Percentiles rank a stretch among this genome's conserved stretches.
These are phyloP conservation scores for Malacosoma neustria DNA, from an alignment of 2,888 invertebrate genomes.

Conservation along the genomic window DNA sequence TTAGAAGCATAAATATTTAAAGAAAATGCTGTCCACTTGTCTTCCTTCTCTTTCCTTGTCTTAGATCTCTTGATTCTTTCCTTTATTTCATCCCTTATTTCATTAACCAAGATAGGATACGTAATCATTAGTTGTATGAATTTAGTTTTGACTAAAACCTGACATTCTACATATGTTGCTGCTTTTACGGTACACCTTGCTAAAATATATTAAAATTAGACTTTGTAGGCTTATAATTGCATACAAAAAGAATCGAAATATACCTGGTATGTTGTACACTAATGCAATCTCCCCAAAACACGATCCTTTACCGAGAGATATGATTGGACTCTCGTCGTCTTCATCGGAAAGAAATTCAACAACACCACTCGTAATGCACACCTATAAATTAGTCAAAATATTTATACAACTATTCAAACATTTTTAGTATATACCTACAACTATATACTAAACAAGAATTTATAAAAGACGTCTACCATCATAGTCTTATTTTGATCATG, in stretches of 20 bases:
- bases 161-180: conserved; percentile 68
- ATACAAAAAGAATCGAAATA: background rate
- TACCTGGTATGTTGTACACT: conserved; percentile 63
- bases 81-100: conserved; percentile 42
- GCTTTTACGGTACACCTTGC: conserved; percentile 70
- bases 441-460: conserved; percentile 5
- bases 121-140: conserved; percentile 63
- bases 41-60: conserved; percentile 29
- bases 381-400: conserved; percentile 31
- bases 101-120: conserved; percentile 53
- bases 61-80: conserved; percentile 39
- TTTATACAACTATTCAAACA: background rate
- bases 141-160: conserved; percentile 63
- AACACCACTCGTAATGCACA: conserved; percentile 65
- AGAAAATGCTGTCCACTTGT: conserved; percentile 25
- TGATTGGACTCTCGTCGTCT: conserved; percentile 70
- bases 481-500: conserved; percentile 66
- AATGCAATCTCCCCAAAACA: conserved; percentile 71
- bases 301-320: conserved; percentile 65
- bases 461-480: conserved; percentile 57
- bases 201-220: conserved; percentile 19
- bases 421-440: conserved; percentile 1
- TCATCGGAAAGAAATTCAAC: conserved; percentile 67
- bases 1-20: conserved; percentile 63
- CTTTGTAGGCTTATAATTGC: too few relatives aligned